A percentile compares a stretch with the other conserved stretches of the same genome.
phyloP scores from a whole-genome alignment of 2,888 invertebrate genomes.

The Drosophila prostipennis region DNA sequence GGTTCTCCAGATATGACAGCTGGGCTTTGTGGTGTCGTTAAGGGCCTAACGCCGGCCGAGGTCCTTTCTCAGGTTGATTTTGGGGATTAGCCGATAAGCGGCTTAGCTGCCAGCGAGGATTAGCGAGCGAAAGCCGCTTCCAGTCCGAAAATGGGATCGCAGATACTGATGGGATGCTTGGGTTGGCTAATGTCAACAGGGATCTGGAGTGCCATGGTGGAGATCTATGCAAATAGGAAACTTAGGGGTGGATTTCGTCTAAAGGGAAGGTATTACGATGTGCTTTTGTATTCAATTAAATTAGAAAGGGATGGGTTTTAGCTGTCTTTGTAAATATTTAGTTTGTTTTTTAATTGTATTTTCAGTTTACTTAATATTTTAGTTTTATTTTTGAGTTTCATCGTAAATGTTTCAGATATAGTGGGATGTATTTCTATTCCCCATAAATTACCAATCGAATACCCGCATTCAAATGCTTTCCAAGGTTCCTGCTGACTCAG shows the following conservation, averaged over 20 bases:
- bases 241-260: not conserved
- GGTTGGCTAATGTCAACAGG: constrained; percentile 15
- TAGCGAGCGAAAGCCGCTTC: constrained; percentile 39
- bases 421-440: too few species aligned
- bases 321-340: not conserved
- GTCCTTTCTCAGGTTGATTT: constrained; percentile 63
- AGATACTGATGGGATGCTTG: constrained; percentile 28
- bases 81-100: constrained; percentile 66
- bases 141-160: constrained; percentile 3
- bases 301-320: not conserved
- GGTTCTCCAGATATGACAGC: constrained; percentile 61
- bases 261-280: not conserved
- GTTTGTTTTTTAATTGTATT: not conserved
- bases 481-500: constrained; percentile 26
- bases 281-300: not conserved
- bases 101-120: constrained; percentile 62
- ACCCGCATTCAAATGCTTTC: constrained; percentile 4
- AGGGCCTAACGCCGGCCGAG: constrained; percentile 35
- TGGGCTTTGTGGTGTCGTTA: constrained; percentile 65
- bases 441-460: not conserved
- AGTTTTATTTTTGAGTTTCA: not conserved
- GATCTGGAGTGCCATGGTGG: constrained; percentile 11
- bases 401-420: too few species aligned
- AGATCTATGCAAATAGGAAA: constrained; percentile 3
- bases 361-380: not conserved